Conservation (phyloP, 1,140 invertebrate species). For the Venturia canescens region DNA sequence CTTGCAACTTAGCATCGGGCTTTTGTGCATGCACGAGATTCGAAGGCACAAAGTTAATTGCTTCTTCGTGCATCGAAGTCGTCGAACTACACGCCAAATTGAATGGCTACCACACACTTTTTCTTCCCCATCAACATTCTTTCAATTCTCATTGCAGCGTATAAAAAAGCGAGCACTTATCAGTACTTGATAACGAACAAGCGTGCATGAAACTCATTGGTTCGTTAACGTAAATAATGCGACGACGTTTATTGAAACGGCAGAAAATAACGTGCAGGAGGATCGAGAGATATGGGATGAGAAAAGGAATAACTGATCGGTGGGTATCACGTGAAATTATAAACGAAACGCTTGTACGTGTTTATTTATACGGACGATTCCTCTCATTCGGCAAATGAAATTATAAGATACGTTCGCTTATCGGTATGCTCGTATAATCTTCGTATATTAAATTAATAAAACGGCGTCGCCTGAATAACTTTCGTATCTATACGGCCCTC, state of each 20-base stretch:
- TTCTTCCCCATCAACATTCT: no score
- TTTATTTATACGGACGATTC: not conserved
- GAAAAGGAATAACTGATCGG: slow-evolving; percentile 27
- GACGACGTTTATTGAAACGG: not conserved
- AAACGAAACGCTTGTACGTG: not conserved
- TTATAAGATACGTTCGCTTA: slow-evolving; percentile 33
- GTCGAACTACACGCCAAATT: no score
- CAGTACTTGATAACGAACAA: slow-evolving; percentile 1
- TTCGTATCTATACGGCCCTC: not conserved
- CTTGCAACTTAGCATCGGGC: no score
- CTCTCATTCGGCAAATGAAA: slow-evolving; percentile 29
- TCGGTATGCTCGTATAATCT: slow-evolving; percentile 11
- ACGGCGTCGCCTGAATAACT: slow-evolving; percentile 25
- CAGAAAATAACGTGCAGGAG: not conserved
- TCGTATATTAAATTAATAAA: slow-evolving; percentile 42
- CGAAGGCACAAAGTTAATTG: no score
- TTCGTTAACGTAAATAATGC: slow-evolving; percentile 41
- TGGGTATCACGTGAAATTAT: slow-evolving; percentile 38
- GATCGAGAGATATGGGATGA: slow-evolving; percentile 24
- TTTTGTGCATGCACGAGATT: no score
- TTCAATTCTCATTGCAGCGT: no score
- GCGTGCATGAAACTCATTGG: slow-evolving; percentile 22
- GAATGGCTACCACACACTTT: no score
- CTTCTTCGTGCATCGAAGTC: no score
- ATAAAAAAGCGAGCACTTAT: not conserved